Evolutionary conservation across 2,797 vertebrate species (phyloP).

Genomic region (Neosilurus mollespiculum): DNA sequence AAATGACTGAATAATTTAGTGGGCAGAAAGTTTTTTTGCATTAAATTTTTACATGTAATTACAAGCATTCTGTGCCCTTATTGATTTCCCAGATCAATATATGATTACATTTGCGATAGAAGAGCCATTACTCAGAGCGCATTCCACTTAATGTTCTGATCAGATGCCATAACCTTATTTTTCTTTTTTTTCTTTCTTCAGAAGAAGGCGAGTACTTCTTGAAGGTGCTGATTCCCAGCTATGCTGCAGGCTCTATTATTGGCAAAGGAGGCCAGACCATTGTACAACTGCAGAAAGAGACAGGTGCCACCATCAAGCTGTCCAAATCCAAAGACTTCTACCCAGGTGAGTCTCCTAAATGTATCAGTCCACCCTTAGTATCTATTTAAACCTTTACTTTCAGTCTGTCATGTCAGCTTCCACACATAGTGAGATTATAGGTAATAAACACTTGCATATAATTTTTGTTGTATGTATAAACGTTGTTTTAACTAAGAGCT

Average conservation of each 20-base stretch:
- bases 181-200: slow-evolving; percentile 17
- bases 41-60: not conserved
- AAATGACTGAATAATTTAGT: not conserved
- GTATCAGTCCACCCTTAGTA: not conserved
- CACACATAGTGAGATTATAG: not conserved
- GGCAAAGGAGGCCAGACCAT: slow-evolving; percentile 97
- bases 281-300: slow-evolving; percentile 94
- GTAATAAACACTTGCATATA: slow-evolving; percentile 12
- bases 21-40: not conserved
- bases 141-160: not conserved
- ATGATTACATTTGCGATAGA: not conserved
- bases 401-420: not conserved
- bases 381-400: not conserved
- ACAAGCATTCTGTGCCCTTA: not conserved
- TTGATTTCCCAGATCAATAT: not conserved
- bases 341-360: slow-evolving; percentile 77
- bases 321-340: slow-evolving; percentile 99
- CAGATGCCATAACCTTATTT: not conserved
- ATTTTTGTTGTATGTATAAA: slow-evolving; percentile 31
- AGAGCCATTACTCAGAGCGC: not conserved
- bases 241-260: slow-evolving; percentile 94
- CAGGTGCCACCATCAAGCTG: slow-evolving; percentile 93
- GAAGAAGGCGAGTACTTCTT: slow-evolving; percentile 94
- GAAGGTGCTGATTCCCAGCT: slow-evolving; percentile 96
- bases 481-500: slow-evolving; percentile 31